Percentiles rank a stretch among this genome's conserved stretches.
Evolutionary conservation across 2,113 vertebrate genomes (phyloP).

Genomic region (Nanorana parkeri): DNA sequence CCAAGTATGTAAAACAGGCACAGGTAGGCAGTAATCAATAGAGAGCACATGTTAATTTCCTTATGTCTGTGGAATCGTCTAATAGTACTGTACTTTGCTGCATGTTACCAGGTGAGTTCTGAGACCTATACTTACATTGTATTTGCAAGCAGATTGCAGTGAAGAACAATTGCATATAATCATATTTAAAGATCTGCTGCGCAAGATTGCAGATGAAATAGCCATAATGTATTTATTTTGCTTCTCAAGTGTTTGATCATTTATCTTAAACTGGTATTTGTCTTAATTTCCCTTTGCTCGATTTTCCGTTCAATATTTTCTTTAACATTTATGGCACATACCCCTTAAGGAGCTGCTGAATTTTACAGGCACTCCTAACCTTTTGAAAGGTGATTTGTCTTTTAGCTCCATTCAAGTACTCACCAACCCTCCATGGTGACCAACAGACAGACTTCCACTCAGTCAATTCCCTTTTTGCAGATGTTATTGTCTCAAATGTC

Average conservation of each 20-base stretch:
- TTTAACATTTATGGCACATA: neutral
- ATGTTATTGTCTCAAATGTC: too few species aligned
- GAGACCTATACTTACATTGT: constrained; percentile 31
- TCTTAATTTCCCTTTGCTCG: too few species aligned
- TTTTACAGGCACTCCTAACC: too few species aligned
- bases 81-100: constrained; percentile 2
- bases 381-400: too few species aligned
- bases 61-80: constrained; percentile 15
- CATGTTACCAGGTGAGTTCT: constrained; percentile 14
- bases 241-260: constrained; percentile 31
- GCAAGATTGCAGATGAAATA: constrained; percentile 22
- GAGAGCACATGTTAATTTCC: constrained; percentile 45
- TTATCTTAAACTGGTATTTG: neutral
- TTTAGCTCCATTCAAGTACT: too few species aligned
- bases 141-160: constrained; percentile 44
- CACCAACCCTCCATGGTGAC: too few species aligned
- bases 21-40: constrained; percentile 48
- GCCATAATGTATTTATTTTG: constrained; percentile 17
- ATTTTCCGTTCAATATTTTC: neutral
- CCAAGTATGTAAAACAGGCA: constrained; percentile 46
- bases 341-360: too few species aligned
- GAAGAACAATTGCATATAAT: constrained; percentile 20
- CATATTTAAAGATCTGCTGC: neutral
- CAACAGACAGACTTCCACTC: too few species aligned
- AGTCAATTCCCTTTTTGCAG: too few species aligned